Conservation (phyloP, 2,113 vertebrate genomes). For the Junco hyemalis region DNA sequence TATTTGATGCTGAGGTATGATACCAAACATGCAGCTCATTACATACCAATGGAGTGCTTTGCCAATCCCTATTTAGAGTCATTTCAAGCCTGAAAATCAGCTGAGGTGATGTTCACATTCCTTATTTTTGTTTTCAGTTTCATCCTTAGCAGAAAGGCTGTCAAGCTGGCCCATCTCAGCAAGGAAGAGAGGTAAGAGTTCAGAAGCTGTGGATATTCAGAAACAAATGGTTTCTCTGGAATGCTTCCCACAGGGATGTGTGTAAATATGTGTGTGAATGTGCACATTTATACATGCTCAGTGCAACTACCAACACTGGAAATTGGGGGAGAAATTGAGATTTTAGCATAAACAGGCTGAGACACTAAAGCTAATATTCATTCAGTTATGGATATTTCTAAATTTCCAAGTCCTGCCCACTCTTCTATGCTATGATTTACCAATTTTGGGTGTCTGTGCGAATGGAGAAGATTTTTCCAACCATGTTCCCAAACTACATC, state of each 20-base stretch:
- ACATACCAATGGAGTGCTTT: not conserved
- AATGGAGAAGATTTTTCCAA: not conserved
- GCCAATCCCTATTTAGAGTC: not conserved
- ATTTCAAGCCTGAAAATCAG: not conserved
- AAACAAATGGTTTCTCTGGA: not conserved
- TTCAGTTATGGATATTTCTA: not conserved
- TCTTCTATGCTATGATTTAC: not conserved
- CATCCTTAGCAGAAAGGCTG: constrained; percentile 88
- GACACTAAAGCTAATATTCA: not conserved
- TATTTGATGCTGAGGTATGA: not conserved
- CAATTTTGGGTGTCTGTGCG: not conserved
- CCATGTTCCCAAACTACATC: not conserved
- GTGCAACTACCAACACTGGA: not conserved
- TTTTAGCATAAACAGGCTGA: not conserved
- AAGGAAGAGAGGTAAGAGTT: constrained; percentile 88
- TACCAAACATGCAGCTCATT: not conserved
- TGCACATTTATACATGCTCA: not conserved
- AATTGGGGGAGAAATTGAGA: not conserved
- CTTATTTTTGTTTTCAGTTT: constrained; percentile 78
- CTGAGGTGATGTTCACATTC: not conserved
- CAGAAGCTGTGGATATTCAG: not conserved
- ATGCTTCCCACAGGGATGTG: not conserved
- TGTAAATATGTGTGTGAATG: not conserved
- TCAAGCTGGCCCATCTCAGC: constrained; percentile 77
- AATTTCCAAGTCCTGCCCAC: not conserved